phyloP scores from a whole-genome alignment of 2,888 invertebrate genomes.

The Aporophyla lueneburgensis region DNA sequence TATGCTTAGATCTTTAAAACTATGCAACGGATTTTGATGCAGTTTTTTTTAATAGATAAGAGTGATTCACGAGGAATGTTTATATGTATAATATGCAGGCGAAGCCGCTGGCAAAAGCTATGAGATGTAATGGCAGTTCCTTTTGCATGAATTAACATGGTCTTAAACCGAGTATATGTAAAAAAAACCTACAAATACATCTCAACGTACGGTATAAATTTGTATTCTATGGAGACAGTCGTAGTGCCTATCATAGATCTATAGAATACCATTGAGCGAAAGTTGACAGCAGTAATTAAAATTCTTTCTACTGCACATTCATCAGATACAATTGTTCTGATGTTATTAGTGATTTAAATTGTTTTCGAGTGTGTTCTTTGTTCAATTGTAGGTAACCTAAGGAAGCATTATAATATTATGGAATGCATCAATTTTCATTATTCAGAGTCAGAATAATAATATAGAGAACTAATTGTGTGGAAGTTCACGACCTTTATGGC shows the following conservation, averaged over 20 bases:
- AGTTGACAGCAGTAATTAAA: conserved; percentile 32
- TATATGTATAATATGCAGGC: too few species aligned
- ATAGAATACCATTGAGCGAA: conserved; percentile 1
- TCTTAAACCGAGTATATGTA: neutral
- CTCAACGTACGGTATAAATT: too few species aligned
- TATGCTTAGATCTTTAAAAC: too few species aligned
- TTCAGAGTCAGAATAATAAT: too few species aligned
- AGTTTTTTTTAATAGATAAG: too few species aligned
- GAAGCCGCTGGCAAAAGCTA: too few species aligned
- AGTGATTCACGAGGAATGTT: too few species aligned
- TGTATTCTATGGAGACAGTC: neutral
- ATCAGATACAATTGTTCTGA: conserved; percentile 22
- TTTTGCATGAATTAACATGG: neutral
- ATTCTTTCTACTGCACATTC: conserved; percentile 7
- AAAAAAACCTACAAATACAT: neutral
- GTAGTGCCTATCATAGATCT: conserved; percentile 11
- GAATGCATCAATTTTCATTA: neutral
- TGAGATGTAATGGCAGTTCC: neutral
- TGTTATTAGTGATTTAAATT: neutral
- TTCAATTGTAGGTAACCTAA: neutral
- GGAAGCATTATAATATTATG: neutral
- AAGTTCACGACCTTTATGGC: neutral
- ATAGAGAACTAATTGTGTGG: neutral
- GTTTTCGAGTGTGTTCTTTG: neutral
- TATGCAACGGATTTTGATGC: too few species aligned